Conservation (phyloP, 2,888 invertebrate species). For the Amiota minor region DNA sequence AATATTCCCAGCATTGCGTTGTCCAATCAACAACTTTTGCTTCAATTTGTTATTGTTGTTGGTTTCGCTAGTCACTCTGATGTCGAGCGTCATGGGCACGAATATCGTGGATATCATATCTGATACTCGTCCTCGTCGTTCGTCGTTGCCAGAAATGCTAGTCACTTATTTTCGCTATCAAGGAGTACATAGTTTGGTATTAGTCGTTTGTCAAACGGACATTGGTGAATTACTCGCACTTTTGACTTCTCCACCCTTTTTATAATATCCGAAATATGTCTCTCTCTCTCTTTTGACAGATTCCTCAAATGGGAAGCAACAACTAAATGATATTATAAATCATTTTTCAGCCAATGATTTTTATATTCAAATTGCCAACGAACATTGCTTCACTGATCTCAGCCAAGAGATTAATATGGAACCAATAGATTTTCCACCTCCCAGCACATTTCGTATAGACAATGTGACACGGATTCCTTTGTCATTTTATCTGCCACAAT, state of each 20-base stretch:
- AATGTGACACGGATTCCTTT: slow-evolving; percentile 51
- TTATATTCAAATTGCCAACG: slow-evolving; percentile 60
- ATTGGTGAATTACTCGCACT: slow-evolving; percentile 52
- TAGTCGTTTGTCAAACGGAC: slow-evolving; percentile 65
- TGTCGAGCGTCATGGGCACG: slow-evolving; percentile 45
- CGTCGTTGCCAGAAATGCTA: slow-evolving; percentile 44
- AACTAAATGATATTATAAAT: slow-evolving; percentile 46
- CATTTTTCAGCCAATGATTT: slow-evolving; percentile 53
- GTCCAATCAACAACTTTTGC: slow-evolving; percentile 2
- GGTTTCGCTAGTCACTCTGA: slow-evolving; percentile 24
- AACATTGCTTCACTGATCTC: slow-evolving; percentile 51
- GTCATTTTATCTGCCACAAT: slow-evolving; percentile 52
- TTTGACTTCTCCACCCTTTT: slow-evolving; percentile 21
- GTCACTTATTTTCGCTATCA: slow-evolving; percentile 67
- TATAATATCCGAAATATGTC: no score
- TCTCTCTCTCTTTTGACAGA: slow-evolving; percentile 24
- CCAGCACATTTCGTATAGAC: slow-evolving; percentile 51
- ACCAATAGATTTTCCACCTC: slow-evolving; percentile 52
- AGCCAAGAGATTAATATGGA: slow-evolving; percentile 27
- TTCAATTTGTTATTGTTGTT: slow-evolving; percentile 23
- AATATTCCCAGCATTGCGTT: slow-evolving; percentile 48
- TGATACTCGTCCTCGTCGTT: neutral
- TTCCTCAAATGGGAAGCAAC: slow-evolving; percentile 31
- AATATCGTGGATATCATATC: neutral
- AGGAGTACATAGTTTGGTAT: slow-evolving; percentile 63